Evolutionary conservation across 2,113 vertebrate species (phyloP).

Genomic region (Erpornis zantholeuca): DNA sequence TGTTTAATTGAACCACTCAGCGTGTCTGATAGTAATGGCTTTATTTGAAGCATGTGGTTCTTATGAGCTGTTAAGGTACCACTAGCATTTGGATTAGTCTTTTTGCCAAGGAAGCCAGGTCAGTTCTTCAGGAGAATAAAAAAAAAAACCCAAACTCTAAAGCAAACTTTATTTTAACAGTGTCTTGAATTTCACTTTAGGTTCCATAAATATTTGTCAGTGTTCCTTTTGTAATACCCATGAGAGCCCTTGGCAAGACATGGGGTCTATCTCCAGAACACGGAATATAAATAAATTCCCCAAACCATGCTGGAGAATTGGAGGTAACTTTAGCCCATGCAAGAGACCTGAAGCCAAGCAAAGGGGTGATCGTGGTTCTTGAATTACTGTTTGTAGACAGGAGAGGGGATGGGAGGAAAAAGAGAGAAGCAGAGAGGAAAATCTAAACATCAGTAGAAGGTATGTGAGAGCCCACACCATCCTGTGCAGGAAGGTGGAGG

Average conservation of each 20-base stretch:
- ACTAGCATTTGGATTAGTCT: conserved; percentile 60
- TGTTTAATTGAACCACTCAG: conserved; percentile 66
- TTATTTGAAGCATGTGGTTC: conserved; percentile 65
- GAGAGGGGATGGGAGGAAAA: not conserved
- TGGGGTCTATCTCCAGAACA: conserved; percentile 52
- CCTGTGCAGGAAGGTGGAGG: not conserved
- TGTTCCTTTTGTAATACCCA: conserved; percentile 62
- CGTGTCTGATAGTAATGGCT: conserved; percentile 30
- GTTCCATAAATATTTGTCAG: conserved; percentile 76
- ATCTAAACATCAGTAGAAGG: not conserved
- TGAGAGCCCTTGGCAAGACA: conserved; percentile 57
- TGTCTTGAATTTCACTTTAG: conserved; percentile 70
- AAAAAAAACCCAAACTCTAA: conserved; percentile 17
- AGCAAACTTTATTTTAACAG: conserved; percentile 75
- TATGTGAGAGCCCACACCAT: not conserved
- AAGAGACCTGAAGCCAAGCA: conserved; percentile 8
- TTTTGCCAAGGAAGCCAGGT: conserved; percentile 61
- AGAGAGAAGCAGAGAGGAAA: not conserved
- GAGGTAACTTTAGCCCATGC: conserved; percentile 35
- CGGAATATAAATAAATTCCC: conserved; percentile 63
- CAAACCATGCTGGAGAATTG: conserved; percentile 5
- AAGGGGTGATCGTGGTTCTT: not conserved
- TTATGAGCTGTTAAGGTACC: conserved; percentile 67
- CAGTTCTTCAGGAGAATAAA: conserved; percentile 54
- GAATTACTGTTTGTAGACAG: conserved; percentile 1